These are phyloP conservation scores for Anthopleura sola DNA, from an alignment of 64 coral and sea anemone species.

Conservation along the genomic window DNA sequence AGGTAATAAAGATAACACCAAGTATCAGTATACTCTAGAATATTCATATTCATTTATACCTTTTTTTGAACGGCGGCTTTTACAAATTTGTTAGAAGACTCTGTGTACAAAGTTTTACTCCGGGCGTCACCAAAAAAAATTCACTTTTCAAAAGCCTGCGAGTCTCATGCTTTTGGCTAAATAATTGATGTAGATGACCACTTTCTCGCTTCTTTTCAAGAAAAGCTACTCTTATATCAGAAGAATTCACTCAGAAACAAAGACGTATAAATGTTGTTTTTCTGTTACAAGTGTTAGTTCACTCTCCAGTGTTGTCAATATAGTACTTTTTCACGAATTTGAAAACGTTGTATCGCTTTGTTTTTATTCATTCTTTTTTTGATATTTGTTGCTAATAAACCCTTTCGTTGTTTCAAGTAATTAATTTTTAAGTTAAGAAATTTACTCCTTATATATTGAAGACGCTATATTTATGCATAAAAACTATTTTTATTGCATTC, in stretches of 20 bases:
- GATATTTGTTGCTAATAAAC: background rate
- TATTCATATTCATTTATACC: background rate
- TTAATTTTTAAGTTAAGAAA: conserved; percentile 1
- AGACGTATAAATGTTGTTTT: background rate
- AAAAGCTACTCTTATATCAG: background rate
- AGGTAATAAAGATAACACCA: background rate
- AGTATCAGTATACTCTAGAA: background rate
- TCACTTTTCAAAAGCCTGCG: background rate
- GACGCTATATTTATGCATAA: background rate
- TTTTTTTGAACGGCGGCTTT: background rate
- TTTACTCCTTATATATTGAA: background rate
- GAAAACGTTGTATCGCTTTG: background rate
- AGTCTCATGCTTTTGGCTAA: background rate
- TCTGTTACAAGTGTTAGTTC: conserved; percentile 9
- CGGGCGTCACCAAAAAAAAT: background rate
- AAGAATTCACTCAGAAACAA: background rate
- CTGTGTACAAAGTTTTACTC: background rate
- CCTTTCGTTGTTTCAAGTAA: background rate
- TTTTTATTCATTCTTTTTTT: background rate
- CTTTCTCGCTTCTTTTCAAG: background rate
- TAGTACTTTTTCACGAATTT: background rate
- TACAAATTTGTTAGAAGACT: background rate
- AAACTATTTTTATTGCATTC: background rate
- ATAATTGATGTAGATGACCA: conserved; percentile 29
- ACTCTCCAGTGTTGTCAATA: background rate